Conservation (phyloP, 1,140 invertebrate species). For the Brachionus koreanus region DNA sequence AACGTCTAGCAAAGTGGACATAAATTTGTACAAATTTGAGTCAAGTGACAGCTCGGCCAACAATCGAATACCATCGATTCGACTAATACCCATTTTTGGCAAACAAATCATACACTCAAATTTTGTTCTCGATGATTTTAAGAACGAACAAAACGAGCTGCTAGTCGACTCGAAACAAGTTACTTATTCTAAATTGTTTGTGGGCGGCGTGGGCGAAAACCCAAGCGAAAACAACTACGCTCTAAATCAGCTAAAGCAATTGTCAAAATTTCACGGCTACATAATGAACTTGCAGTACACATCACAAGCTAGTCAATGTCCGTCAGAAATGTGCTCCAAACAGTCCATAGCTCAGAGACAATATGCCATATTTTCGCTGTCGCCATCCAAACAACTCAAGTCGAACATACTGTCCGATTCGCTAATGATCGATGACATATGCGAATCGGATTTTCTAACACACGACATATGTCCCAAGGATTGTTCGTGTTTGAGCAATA, state of each 20-base stretch:
- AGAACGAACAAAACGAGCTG: background rate
- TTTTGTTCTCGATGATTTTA: constrained; percentile 5
- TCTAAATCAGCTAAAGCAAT: background rate
- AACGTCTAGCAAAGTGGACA: background rate
- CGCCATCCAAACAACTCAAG: background rate
- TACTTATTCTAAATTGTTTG: constrained; percentile 4
- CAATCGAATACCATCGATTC: constrained; percentile 8
- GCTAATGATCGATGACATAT: constrained; percentile 33
- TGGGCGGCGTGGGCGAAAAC: constrained; percentile 19
- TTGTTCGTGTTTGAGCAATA: constrained; percentile 42
- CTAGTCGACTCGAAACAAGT: background rate
- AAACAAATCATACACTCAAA: constrained; percentile 14
- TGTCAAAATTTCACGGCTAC: constrained; percentile 29
- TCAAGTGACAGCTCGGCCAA: background rate
- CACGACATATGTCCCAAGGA: constrained; percentile 39
- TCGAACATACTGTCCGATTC: background rate
- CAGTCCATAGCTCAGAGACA: constrained; percentile 1
- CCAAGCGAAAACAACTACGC: background rate
- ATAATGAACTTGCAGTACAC: constrained; percentile 42
- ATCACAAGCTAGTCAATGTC: background rate
- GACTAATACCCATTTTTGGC: background rate
- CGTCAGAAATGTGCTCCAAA: background rate
- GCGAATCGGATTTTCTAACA: constrained; percentile 30
- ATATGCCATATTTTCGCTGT: constrained; percentile 21
- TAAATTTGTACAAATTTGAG: constrained; percentile 25